These are phyloP conservation scores for Podarcis lilfordi DNA, from an alignment of 2,797 vertebrate species.

Conservation along the genomic window DNA sequence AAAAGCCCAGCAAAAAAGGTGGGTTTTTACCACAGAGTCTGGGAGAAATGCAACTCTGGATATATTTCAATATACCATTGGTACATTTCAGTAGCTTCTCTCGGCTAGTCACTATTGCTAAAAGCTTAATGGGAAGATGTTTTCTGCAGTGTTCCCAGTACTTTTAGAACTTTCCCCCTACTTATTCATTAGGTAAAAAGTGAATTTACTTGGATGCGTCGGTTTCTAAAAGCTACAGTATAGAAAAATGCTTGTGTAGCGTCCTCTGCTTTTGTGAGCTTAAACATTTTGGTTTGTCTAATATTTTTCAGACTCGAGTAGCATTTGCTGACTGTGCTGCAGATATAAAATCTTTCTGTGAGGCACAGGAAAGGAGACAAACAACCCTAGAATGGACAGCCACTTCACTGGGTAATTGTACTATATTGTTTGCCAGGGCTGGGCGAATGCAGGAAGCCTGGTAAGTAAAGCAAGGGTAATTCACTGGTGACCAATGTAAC, in stretches of 20 bases:
- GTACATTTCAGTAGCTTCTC: background rate
- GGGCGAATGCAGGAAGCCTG: slow-evolving; percentile 84
- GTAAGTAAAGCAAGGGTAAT: slow-evolving; percentile 71
- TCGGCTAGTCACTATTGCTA: background rate
- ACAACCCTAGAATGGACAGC: slow-evolving; percentile 72
- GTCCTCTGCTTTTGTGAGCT: background rate
- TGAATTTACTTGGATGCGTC: background rate
- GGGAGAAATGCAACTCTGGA: too few relatives aligned
- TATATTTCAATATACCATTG: background rate
- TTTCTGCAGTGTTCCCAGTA: background rate
- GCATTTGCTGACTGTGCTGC: slow-evolving; percentile 86
- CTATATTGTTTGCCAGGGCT: slow-evolving; percentile 82
- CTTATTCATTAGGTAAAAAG: background rate
- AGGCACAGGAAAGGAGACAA: slow-evolving; percentile 45
- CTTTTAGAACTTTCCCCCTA: background rate
- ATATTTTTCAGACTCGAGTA: slow-evolving; percentile 82
- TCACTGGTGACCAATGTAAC: background rate
- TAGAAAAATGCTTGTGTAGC: background rate
- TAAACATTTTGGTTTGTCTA: slow-evolving; percentile 8
- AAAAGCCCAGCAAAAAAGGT: too few relatives aligned
- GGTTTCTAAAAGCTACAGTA: background rate
- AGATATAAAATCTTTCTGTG: slow-evolving; percentile 79
- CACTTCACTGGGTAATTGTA: slow-evolving; percentile 71
- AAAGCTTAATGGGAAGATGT: background rate
- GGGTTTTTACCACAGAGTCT: too few relatives aligned